phyloP scores from a whole-genome alignment of 53 echinoderm and acorn worm genomes.

The Crossaster papposus region DNA sequence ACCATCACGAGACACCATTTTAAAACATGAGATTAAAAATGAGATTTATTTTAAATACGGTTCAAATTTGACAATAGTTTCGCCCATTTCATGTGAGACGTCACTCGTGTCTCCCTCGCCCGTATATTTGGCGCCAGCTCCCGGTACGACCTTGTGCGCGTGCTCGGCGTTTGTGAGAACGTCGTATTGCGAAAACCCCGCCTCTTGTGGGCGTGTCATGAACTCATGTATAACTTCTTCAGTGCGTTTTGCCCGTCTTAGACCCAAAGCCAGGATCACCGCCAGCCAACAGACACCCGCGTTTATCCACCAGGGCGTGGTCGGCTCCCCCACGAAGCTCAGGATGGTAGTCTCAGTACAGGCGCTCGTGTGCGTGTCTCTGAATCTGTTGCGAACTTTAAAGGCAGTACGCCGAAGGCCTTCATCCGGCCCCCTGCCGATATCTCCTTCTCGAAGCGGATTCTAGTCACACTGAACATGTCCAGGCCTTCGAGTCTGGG shows the following conservation, averaged over 20 bases:
- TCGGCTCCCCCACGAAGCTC: constrained; percentile 14
- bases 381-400: constrained; percentile 7
- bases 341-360: neutral
- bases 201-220: constrained; percentile 7
- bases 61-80: neutral
- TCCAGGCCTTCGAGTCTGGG: constrained; percentile 2
- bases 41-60: too few species aligned
- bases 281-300: neutral
- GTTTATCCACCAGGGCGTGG: constrained; percentile 44
- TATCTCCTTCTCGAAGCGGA: constrained; percentile 16
- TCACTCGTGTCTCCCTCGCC: neutral
- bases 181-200: constrained; percentile 1
- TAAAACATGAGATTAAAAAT: too few species aligned
- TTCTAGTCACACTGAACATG: constrained; percentile 26
- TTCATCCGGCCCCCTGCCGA: constrained; percentile 8
- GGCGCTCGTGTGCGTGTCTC: neutral
- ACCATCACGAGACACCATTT: too few species aligned
- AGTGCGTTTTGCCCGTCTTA: constrained; percentile 45
- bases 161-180: neutral
- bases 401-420: neutral
- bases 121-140: neutral
- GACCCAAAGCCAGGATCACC: constrained; percentile 29
- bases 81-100: neutral
- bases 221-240: constrained; percentile 32
- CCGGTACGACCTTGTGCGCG: neutral